These are phyloP conservation scores for Semotilus atromaculatus DNA, from an alignment of 2,797 vertebrate species.

Conservation along the genomic window DNA sequence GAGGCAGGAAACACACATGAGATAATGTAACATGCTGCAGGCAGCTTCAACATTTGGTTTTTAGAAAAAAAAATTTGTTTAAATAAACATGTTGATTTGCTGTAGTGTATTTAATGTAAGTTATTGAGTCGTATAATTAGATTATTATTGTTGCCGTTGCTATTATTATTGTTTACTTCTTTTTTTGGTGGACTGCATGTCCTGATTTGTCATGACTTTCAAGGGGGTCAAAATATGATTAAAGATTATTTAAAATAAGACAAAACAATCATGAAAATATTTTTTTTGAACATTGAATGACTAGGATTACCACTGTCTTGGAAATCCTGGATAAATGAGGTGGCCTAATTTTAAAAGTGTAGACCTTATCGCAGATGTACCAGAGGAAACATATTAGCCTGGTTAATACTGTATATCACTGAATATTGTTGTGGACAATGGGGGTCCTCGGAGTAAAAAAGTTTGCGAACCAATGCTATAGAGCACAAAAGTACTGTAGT, in stretches of 20 bases:
- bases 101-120: neutral
- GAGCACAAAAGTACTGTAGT: neutral
- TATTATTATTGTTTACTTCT: neutral
- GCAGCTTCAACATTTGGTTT: neutral
- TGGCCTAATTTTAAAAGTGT: slow-evolving; percentile 1
- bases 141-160: neutral
- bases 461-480: neutral
- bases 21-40: neutral
- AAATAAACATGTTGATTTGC: neutral
- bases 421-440: neutral
- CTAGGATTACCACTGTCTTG: neutral
- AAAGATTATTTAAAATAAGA: neutral
- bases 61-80: no score
- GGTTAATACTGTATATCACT: neutral
- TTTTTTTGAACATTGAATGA: neutral
- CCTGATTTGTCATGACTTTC: neutral
- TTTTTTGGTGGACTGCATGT: neutral
- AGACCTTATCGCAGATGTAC: neutral
- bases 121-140: neutral
- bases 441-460: neutral
- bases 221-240: neutral
- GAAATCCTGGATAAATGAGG: neutral
- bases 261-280: neutral
- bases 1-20: neutral
- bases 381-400: neutral